These are phyloP conservation scores for Scomber scombrus DNA, from an alignment of 2,113 vertebrate genomes.

Conservation along the genomic window DNA sequence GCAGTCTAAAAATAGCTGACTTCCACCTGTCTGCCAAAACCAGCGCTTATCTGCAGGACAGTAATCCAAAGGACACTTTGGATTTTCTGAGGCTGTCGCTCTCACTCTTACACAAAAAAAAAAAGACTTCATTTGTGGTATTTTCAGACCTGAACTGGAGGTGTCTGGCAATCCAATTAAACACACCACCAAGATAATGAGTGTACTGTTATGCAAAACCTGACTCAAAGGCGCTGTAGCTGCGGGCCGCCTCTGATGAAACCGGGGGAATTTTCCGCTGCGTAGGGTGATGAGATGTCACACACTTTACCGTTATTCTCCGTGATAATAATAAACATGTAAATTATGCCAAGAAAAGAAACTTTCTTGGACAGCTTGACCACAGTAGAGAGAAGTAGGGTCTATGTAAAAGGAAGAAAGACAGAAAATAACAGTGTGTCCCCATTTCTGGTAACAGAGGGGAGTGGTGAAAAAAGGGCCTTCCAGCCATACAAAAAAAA, in stretches of 20 bases:
- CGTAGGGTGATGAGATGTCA: slow-evolving; percentile 20
- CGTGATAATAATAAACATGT: slow-evolving; percentile 10
- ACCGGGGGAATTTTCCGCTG: slow-evolving; percentile 6
- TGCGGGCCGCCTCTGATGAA: slow-evolving; percentile 32
- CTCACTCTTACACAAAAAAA: neutral
- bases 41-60: slow-evolving; percentile 63
- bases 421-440: neutral
- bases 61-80: slow-evolving; percentile 62
- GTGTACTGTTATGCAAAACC: slow-evolving; percentile 49
- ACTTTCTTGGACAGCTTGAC: neutral
- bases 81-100: slow-evolving; percentile 56
- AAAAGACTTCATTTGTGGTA: slow-evolving; percentile 57
- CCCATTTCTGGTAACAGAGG: slow-evolving; percentile 33
- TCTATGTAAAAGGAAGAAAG: neutral
- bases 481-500: slow-evolving; percentile 32
- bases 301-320: slow-evolving; percentile 1
- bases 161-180: slow-evolving; percentile 73
- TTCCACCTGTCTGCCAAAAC: slow-evolving; percentile 73
- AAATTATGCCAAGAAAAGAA: slow-evolving; percentile 14
- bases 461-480: slow-evolving; percentile 19
- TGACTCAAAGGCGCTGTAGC: slow-evolving; percentile 32
- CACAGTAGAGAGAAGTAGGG: neutral
- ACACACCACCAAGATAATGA: slow-evolving; percentile 66
- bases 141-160: slow-evolving; percentile 60
- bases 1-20: slow-evolving; percentile 73